Evolutionary conservation across 2,113 vertebrate genomes (phyloP).

Genomic region (Lutjanus erythropterus): DNA sequence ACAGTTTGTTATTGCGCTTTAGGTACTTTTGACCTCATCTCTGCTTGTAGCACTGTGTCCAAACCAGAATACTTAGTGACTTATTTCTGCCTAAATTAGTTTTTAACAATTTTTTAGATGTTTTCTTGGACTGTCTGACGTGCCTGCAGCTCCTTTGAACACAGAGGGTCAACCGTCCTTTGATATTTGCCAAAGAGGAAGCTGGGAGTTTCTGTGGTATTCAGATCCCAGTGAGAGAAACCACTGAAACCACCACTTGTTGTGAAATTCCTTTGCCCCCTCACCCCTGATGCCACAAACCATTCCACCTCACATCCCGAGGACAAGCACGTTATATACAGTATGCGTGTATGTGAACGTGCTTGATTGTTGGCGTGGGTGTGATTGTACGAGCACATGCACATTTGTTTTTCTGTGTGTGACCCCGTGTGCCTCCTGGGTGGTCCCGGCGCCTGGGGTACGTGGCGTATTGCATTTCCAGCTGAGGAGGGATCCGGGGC

Average conservation of each 20-base stretch:
- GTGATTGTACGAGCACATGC: slow-evolving; percentile 38
- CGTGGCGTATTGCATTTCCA: slow-evolving; percentile 77
- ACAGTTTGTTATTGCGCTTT: slow-evolving; percentile 40
- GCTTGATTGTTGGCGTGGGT: slow-evolving; percentile 33
- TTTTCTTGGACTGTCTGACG: slow-evolving; percentile 24
- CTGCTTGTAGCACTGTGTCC: background rate
- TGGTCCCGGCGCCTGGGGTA: slow-evolving; percentile 68
- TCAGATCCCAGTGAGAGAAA: slow-evolving; percentile 62
- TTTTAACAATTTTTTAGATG: slow-evolving; percentile 25
- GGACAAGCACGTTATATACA: slow-evolving; percentile 35
- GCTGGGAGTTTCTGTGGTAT: slow-evolving; percentile 64
- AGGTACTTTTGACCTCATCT: slow-evolving; percentile 1
- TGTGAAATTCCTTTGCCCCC: slow-evolving; percentile 70
- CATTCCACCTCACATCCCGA: slow-evolving; percentile 60
- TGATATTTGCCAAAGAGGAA: slow-evolving; percentile 67
- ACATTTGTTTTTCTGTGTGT: slow-evolving; percentile 62
- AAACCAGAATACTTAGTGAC: slow-evolving; percentile 31
- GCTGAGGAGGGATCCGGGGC: slow-evolving; percentile 62
- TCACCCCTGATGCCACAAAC: slow-evolving; percentile 50
- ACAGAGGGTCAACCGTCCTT: slow-evolving; percentile 42
- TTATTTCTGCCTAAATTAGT: slow-evolving; percentile 41
- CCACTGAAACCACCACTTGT: slow-evolving; percentile 75
- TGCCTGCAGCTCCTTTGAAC: slow-evolving; percentile 29
- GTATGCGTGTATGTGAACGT: slow-evolving; percentile 27
- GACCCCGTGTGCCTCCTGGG: slow-evolving; percentile 74